These are phyloP conservation scores for Serripes groenlandicus DNA, from an alignment of 2,888 invertebrate genomes.

Conservation along the genomic window DNA sequence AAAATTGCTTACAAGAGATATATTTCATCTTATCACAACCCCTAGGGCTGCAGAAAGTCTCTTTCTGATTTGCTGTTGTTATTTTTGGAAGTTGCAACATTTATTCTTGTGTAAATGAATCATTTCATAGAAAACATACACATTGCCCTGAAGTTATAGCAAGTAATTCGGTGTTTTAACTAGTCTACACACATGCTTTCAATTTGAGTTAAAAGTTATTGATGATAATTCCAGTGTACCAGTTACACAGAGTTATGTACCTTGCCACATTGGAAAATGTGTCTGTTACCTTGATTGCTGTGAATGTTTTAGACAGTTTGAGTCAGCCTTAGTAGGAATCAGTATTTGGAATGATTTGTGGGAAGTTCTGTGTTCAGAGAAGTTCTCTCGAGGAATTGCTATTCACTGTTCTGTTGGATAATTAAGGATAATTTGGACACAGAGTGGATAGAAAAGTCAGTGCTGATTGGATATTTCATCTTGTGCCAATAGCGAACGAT, in stretches of 20 bases:
- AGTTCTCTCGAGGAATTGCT: neutral
- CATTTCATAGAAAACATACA: slow-evolving; percentile 23
- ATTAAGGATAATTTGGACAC: neutral
- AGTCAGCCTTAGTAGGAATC: slow-evolving; percentile 1
- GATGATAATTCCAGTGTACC: slow-evolving; percentile 9
- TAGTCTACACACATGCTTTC: slow-evolving; percentile 12
- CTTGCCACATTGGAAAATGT: slow-evolving; percentile 14
- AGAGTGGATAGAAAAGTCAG: slow-evolving; percentile 2
- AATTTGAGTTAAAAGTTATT: slow-evolving; percentile 13
- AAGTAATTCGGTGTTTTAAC: slow-evolving; percentile 1
- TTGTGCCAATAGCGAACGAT: too few relatives aligned
- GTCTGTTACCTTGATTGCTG: slow-evolving; percentile 2
- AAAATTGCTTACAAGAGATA: slow-evolving; percentile 1
- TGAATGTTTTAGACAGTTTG: slow-evolving; percentile 1
- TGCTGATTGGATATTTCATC: slow-evolving; percentile 11
- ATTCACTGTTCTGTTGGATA: neutral
- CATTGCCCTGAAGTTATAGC: slow-evolving; percentile 13
- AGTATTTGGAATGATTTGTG: slow-evolving; percentile 6
- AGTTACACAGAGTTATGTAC: slow-evolving; percentile 4
- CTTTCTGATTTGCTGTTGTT: slow-evolving; percentile 9
- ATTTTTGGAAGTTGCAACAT: neutral
- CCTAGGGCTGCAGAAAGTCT: neutral
- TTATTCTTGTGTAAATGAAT: slow-evolving; percentile 10
- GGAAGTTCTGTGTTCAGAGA: neutral
- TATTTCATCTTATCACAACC: neutral